A percentile compares a stretch with the other conserved stretches of the same genome.
Conservation (phyloP, 2,797 vertebrate genomes). For the Alectoris magna region DNA sequence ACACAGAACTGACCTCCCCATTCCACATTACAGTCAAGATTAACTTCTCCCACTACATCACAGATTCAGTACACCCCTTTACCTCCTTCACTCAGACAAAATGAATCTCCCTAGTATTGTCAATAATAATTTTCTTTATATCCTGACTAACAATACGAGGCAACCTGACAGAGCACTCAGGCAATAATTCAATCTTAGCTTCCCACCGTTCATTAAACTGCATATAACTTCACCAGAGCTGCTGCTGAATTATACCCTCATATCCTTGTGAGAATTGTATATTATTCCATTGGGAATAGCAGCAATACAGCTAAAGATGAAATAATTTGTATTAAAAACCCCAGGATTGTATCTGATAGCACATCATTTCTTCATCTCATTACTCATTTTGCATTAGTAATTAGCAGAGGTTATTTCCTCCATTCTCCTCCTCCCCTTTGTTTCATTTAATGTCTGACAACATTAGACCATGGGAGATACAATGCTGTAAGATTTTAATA, state of each 20-base stretch:
- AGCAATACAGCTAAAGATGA: slow-evolving; percentile 58
- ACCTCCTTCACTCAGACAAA: slow-evolving; percentile 60
- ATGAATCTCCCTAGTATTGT: slow-evolving; percentile 69
- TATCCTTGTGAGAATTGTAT: slow-evolving; percentile 51
- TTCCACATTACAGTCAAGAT: slow-evolving; percentile 56
- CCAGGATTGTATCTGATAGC: slow-evolving; percentile 53
- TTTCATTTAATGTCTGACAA: slow-evolving; percentile 35
- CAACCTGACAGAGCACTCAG: slow-evolving; percentile 60
- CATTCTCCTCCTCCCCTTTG: background rate
- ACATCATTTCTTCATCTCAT: slow-evolving; percentile 57
- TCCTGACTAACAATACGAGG: slow-evolving; percentile 55
- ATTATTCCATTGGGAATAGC: slow-evolving; percentile 64
- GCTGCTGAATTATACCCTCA: slow-evolving; percentile 60
- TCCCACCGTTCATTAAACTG: slow-evolving; percentile 64
- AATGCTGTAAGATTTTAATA: slow-evolving; percentile 14
- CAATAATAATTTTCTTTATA: slow-evolving; percentile 76
- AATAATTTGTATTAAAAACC: slow-evolving; percentile 67
- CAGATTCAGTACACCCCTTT: slow-evolving; percentile 63
- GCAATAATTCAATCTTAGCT: slow-evolving; percentile 74
- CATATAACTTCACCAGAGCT: slow-evolving; percentile 67
- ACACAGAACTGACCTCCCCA: slow-evolving; percentile 47
- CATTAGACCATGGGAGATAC: slow-evolving; percentile 30
- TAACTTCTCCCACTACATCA: slow-evolving; percentile 64
- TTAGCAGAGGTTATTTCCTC: slow-evolving; percentile 49
- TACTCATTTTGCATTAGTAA: slow-evolving; percentile 59